Evolutionary conservation across 2,113 vertebrate genomes (phyloP), one percentile per base, ranked within the genome.

Genomic region (Vulpes vulpes): DNA sequence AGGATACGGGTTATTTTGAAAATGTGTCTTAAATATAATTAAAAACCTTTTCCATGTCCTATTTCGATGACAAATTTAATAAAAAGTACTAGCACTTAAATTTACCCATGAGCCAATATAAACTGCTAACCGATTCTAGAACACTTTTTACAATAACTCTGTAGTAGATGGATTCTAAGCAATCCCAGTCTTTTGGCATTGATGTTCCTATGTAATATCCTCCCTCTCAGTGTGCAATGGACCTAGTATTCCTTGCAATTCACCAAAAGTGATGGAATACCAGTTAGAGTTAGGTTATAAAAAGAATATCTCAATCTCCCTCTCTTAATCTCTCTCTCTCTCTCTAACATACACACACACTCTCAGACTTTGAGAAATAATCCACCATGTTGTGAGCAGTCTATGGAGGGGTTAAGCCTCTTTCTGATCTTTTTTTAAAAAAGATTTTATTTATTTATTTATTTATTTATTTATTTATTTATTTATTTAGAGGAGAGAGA

Each of bases 341-440:
- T 84, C 59, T 49, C 16, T 53, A 32, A 25, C 35, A 38, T 35
- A 55, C 16, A 35, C 8, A 32, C 19, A 53, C 35, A 16, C 22
- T 43, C 7, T 73, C 65, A 16, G 11, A 62, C 5, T 73, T 8
- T 16, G 11, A 67, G 32, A 86, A 81, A 67, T 9, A 84, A 86
- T 30, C 3, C 27, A 2, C 20, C 30, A 57, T 32, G n/a, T 38
- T 19, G 3, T 60, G 16, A 88, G n/a, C 1, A 62, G 10, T 6
- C 11, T n/a, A 3, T 27, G 1, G n/a, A 69, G 4, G 22, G 1
- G 9, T 4, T 53, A 38, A 71, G 6, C 15, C 1, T 2, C 11
- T 35, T 15, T 27, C 16, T 10, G 64, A 0, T 22, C 20, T 43
- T 43, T 43, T 43, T 43, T 43, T 43, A 7, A 7, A 43, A 43